A percentile compares a stretch with the other conserved stretches of the same genome.
Evolutionary conservation across 1,140 invertebrate species (phyloP).

Genomic region (Oreohelix idahoensis): DNA sequence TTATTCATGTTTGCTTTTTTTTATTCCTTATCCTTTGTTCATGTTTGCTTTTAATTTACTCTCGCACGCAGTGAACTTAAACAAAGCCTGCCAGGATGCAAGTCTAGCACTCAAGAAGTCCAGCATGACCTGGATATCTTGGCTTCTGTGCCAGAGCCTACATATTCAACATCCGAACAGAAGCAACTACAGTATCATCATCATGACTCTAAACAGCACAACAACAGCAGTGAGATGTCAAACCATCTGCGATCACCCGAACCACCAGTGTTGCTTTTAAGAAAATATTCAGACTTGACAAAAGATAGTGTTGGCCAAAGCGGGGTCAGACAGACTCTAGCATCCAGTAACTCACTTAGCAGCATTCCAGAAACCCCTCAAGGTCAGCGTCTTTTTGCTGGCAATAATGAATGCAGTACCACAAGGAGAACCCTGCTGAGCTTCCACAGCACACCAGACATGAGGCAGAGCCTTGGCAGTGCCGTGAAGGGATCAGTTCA

Average conservation of each 20-base stretch:
- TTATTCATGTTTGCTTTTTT: not conserved
- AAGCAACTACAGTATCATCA: not conserved
- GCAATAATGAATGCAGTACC: not conserved
- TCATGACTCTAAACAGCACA: not conserved
- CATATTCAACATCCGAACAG: not conserved
- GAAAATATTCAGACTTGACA: not conserved
- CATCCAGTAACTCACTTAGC: not conserved
- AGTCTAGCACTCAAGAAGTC: constrained; percentile 22
- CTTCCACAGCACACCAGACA: constrained; percentile 20
- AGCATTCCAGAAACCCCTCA: not conserved
- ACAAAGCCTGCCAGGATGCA: not conserved
- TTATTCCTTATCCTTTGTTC: too few relatives aligned
- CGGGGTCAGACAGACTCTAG: not conserved
- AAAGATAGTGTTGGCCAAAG: not conserved
- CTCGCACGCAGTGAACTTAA: not conserved
- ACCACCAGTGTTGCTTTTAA: not conserved
- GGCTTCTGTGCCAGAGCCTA: not conserved
- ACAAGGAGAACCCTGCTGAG: too few relatives aligned
- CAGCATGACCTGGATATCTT: constrained; percentile 14
- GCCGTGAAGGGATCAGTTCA: not conserved
- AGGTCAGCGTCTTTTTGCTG: not conserved
- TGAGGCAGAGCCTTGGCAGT: not conserved
- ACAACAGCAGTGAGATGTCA: not conserved
- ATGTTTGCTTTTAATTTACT: not conserved
- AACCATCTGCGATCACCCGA: not conserved